Conservation (phyloP, 2,113 vertebrate species). For the Phalacrocorax aristotelis region DNA sequence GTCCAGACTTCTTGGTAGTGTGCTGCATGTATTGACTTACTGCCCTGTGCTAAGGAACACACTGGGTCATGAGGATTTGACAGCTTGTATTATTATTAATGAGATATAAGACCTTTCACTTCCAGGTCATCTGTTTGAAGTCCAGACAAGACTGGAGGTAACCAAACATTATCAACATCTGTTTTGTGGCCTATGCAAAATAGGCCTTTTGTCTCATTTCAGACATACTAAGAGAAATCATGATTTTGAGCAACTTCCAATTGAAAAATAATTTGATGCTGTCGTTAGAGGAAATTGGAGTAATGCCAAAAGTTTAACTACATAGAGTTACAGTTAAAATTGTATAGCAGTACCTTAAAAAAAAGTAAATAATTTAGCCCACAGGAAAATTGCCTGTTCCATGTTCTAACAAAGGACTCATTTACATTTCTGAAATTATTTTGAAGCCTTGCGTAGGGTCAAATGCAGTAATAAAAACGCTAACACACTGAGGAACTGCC, state of each 20-base stretch:
- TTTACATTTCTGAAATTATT: conserved; percentile 49
- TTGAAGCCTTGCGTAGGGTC: not conserved
- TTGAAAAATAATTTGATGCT: not conserved
- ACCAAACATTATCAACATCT: conserved; percentile 40
- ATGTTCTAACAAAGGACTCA: conserved; percentile 26
- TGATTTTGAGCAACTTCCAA: not conserved
- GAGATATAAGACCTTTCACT: conserved; percentile 54
- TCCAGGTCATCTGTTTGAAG: conserved; percentile 64
- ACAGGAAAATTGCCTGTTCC: conserved; percentile 18
- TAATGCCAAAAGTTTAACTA: not conserved
- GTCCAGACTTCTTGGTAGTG: not conserved
- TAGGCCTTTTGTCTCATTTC: conserved; percentile 32
- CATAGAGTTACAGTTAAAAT: not conserved
- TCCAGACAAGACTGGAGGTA: conserved; percentile 17
- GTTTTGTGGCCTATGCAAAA: conserved; percentile 28
- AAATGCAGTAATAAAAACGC: conserved; percentile 10
- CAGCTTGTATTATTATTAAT: conserved; percentile 60
- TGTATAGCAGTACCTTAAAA: not conserved
- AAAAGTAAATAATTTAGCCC: not conserved
- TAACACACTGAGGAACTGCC: not conserved
- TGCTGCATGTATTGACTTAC: not conserved
- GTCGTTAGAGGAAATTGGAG: not conserved
- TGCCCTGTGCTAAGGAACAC: not conserved
- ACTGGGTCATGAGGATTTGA: conserved; percentile 4
- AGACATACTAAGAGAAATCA: not conserved